These are phyloP conservation scores for Elaphurus davidianus DNA, from an alignment of 2,113 vertebrate genomes.

Conservation along the genomic window DNA sequence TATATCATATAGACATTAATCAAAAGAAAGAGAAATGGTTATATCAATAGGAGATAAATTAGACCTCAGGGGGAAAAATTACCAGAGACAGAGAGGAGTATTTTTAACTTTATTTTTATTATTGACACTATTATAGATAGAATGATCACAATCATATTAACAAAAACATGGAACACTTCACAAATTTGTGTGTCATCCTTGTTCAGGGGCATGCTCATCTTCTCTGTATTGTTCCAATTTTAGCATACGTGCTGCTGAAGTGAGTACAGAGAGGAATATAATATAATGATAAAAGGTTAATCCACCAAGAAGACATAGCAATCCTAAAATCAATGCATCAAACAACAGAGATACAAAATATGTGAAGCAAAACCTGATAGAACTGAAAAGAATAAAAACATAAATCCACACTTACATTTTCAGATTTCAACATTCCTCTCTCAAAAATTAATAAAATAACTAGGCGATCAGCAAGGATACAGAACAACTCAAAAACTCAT, in stretches of 20 bases:
- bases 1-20: neutral
- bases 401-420: neutral
- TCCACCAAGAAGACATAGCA: neutral
- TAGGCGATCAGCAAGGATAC: neutral
- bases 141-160: slow-evolving; percentile 54
- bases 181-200: neutral
- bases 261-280: neutral
- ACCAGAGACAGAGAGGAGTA: neutral
- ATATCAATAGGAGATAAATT: neutral
- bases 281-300: neutral
- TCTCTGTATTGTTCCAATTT: neutral
- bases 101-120: slow-evolving; percentile 71
- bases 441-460: neutral
- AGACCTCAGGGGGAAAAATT: neutral
- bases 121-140: slow-evolving; percentile 63
- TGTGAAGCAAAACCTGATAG: neutral
- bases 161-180: neutral
- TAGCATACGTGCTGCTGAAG: neutral
- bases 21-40: neutral
- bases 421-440: neutral
- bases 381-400: neutral
- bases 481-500: neutral
- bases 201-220: neutral
- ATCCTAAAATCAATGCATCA: neutral
- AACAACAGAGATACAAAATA: neutral